Percentiles rank a stretch among this genome's conserved stretches.
These are phyloP conservation scores for Lagopus leucura DNA, from an alignment of 2,113 vertebrate genomes.

Conservation along the genomic window DNA sequence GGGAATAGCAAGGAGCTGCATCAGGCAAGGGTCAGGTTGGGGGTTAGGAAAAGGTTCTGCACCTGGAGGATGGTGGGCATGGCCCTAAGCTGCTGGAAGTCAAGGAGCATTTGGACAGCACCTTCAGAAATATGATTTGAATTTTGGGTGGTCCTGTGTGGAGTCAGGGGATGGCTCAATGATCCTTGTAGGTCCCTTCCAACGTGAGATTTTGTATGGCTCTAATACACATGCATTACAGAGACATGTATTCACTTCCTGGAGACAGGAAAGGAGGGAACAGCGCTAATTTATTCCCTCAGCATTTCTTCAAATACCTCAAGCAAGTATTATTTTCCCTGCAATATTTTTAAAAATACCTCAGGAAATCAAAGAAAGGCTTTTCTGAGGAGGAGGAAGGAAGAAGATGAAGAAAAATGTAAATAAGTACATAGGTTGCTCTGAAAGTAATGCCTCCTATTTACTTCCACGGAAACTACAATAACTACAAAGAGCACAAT, in stretches of 20 bases:
- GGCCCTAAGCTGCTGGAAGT: background rate
- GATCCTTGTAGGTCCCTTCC: background rate
- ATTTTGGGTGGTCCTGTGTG: background rate
- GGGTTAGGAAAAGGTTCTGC: background rate
- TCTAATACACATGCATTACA: background rate
- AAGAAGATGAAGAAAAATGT: background rate
- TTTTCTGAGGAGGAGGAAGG: background rate
- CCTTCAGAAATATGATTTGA: background rate
- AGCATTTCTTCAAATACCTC: background rate
- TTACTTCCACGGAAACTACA: background rate
- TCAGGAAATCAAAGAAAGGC: background rate
- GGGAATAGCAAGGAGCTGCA: background rate
- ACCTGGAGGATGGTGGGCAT: background rate
- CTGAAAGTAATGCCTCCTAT: background rate
- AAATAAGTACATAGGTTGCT: background rate
- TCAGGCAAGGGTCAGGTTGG: background rate
- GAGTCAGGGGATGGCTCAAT: background rate
- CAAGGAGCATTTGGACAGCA: background rate
- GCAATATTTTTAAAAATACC: background rate
- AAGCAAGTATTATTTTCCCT: background rate
- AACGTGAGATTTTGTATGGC: background rate
- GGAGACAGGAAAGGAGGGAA: background rate
- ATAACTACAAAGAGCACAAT: background rate
- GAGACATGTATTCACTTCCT: background rate
- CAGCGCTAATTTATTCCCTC: background rate